phyloP scores from a whole-genome alignment of 2,113 vertebrate species.

The Thermophis baileyi region DNA sequence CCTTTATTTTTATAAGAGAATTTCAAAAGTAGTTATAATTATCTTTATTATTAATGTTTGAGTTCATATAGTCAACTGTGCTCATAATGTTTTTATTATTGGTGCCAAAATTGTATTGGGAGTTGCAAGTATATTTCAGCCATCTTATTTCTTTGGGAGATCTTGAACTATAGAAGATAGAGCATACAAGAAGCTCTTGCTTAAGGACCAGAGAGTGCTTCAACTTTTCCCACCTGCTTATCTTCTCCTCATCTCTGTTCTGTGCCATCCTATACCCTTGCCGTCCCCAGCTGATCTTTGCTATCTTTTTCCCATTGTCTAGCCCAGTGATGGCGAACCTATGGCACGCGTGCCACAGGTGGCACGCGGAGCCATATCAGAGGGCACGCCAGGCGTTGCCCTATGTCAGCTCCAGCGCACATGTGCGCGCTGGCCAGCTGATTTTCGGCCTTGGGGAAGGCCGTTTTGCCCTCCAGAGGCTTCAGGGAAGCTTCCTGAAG shows the following conservation, averaged over 20 bases:
- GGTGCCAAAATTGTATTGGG: neutral
- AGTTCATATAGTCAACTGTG: neutral
- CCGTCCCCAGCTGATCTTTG: neutral
- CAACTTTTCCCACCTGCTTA: neutral
- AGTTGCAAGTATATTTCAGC: neutral
- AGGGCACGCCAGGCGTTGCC: too few species aligned
- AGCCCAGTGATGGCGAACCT: too few species aligned
- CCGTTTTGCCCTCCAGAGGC: too few species aligned
- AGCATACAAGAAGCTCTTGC: neutral
- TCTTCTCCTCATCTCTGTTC: neutral
- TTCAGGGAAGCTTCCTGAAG: too few species aligned
- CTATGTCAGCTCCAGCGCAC: too few species aligned
- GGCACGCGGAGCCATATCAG: too few species aligned
- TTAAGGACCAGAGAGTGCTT: neutral
- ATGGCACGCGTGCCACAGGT: too few species aligned
- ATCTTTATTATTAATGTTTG: too few species aligned
- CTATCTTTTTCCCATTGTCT: neutral
- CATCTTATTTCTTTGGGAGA: neutral
- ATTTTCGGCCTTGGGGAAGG: too few species aligned
- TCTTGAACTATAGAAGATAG: neutral
- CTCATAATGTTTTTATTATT: neutral
- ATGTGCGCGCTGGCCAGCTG: too few species aligned
- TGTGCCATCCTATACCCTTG: neutral
- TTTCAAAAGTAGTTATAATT: neutral
- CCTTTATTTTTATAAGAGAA: neutral